A percentile compares a stretch with the other conserved stretches of the same genome.
Evolutionary conservation across 2,113 vertebrate genomes (phyloP).

Genomic region (Aplodontia rufa): DNA sequence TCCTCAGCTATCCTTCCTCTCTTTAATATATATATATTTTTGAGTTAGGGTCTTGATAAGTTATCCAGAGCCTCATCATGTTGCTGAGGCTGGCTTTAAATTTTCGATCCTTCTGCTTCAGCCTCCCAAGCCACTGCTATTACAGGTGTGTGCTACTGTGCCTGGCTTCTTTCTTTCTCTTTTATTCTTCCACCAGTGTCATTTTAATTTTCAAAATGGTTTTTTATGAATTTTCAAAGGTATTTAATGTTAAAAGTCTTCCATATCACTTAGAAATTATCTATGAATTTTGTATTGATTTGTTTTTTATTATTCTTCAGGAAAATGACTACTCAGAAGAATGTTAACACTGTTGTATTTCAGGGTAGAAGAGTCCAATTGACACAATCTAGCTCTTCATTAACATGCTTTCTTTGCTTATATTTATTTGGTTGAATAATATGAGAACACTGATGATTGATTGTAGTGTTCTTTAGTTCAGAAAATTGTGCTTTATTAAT

Average conservation of each 20-base stretch:
- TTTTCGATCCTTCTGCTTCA: too few relatives aligned
- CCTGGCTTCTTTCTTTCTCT: too few relatives aligned
- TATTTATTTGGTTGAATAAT: slow-evolving; percentile 46
- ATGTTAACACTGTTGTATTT: slow-evolving; percentile 46
- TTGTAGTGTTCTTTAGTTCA: not conserved
- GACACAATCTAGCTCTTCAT: not conserved
- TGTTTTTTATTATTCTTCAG: slow-evolving; percentile 53
- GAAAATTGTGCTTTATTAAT: slow-evolving; percentile 35
- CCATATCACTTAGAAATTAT: slow-evolving; percentile 14
- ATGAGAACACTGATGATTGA: not conserved
- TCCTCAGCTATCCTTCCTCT: too few relatives aligned
- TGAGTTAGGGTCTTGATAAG: too few relatives aligned
- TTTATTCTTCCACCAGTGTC: not conserved
- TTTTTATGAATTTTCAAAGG: slow-evolving; percentile 40
- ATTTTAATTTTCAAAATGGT: slow-evolving; percentile 19
- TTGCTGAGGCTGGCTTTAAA: too few relatives aligned
- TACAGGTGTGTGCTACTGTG: too few relatives aligned
- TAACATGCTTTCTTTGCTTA: slow-evolving; percentile 43
- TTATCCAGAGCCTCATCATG: too few relatives aligned
- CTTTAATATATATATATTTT: too few relatives aligned
- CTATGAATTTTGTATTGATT: not conserved
- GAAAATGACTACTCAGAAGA: slow-evolving; percentile 52
- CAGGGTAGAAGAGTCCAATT: not conserved
- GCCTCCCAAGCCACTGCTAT: too few relatives aligned
- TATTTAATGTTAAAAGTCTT: not conserved